Percentiles rank a stretch among this genome's conserved stretches.
These are phyloP conservation scores for Odontothrips loti DNA, from an alignment of 2,888 invertebrate genomes.

Conservation along the genomic window DNA sequence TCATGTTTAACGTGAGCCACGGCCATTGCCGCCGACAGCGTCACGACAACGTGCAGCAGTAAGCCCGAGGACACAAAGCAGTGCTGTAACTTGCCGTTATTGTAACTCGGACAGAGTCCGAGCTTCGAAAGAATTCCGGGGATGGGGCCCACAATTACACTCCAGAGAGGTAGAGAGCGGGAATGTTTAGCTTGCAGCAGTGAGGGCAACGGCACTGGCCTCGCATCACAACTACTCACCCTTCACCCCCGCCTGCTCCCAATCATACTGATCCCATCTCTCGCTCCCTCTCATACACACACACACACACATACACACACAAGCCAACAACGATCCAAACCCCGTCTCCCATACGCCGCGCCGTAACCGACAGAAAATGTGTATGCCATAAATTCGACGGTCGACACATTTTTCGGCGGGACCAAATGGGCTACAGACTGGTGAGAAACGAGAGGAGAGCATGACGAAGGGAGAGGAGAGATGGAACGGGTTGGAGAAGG, in stretches of 20 bases:
- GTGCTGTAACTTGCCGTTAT: no score
- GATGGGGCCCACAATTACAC: neutral
- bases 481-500: neutral
- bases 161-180: neutral
- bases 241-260: neutral
- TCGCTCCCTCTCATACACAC: neutral
- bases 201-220: no score
- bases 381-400: conserved; percentile 4
- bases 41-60: no score
- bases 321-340: no score
- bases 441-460: neutral
- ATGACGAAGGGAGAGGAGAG: neutral
- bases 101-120: no score
- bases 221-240: neutral
- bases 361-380: neutral
- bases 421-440: neutral
- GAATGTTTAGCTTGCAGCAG: neutral
- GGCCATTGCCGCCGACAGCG: no score
- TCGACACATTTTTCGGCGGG: conserved; percentile 13
- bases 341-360: neutral
- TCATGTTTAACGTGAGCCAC: neutral
- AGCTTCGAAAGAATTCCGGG: no score
- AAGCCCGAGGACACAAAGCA: no score
- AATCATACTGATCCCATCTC: neutral
- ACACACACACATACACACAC: no score